Base-by-base conservation (phyloP, 30 jellyfish, hydroid and myxozoan species). In the Nemopilema nomurai region DNA sequence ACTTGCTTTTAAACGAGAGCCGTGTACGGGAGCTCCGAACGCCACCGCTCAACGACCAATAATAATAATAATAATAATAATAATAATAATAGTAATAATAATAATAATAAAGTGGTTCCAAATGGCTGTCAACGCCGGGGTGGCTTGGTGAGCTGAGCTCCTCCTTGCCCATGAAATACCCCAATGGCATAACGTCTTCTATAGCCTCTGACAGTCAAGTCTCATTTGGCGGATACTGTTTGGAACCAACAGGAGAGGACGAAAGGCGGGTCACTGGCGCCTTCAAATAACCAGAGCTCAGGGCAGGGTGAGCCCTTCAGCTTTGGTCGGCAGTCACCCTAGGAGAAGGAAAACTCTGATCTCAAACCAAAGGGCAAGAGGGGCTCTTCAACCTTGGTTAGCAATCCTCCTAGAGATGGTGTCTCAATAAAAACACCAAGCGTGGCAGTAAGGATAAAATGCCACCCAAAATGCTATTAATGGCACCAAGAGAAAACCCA, bases 381-480 rank as follows among this genome's bases (percentile, higher is more conserved):
- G 57, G 13, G 57, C 57, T 41, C 57, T 41, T 41, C 57, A 41
- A 13, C 57, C 57, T 41, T 41, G 57, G 57, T 41, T 41, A 13
- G 57, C 57, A 41, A 41, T 41, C 57, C 57, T 41, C 57, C 57
- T 41, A 41, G 57, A 41, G 57, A 41, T 41, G 57, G 57, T 41
- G 57, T 41, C 57, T 41, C 57, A 41, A 41, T 41, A 41, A 41
- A 41, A 41, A 41, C 57, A 41, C 57, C 57, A 41, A 41, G 21
- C 77, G 20, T 67, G 77, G 77, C 77, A 67, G 77, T 67, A 67
- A 17, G 16, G 49, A 67, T 67, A 67, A 67, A 23, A 23, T 17
- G 77, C 77, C 20, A 16, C 49, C 33, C 33, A 30, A 67, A 67
- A 19, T 16, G 33, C 57, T 41, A 41, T 41, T 23, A 67, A 67